Base-by-base conservation (phyloP, 2,888 invertebrate species). In the Metellina segmentata region DNA sequence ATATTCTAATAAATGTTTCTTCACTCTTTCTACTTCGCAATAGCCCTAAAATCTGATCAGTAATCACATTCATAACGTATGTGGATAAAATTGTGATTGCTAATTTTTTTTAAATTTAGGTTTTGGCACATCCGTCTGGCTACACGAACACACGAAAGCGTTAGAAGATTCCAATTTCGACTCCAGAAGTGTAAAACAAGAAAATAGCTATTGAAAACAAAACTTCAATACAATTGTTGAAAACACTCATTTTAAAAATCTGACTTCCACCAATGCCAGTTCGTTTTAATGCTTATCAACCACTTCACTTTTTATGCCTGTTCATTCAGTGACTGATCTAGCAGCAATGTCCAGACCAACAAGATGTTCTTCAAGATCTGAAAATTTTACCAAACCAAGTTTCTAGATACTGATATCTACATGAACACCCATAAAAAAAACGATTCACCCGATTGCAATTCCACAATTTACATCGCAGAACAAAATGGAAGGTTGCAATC, bases 251-350 rank as follows among this genome's bases (percentile, higher is more conserved):
- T 97, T 96, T 94, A 95, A 94, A 90, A 95, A 96, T 92, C 96
- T 96, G 2, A 95, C 95, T 16, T 97, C 97, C 94, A 94, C 95
- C 61, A 96, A 97, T 93, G 96, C 96, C 96, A 96, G 51, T 97
- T 97, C 94, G 95, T 96, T 48, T 96, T 96, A 93, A 95, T 97
- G 94, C 95, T 97, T 94, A 96, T 97, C 94, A 97, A 96, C 92
- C 97, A 97, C 94, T 97, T 97, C 34, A 95, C 96, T 90, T 97
- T 97, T 94, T 95, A 95, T 93, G 97, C 97, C 94, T 97, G 97
- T 94, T 96, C 96, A 9, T 97, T 97, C 94, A 95, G 95, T 16
- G 96, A 96, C 78, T 96, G 96, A 8, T 96, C 96, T 93, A 97
- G 97, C 94, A 96, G 96, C 72, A 97, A 96, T 94, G 96, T 97